These are phyloP conservation scores for Crocidura indochinensis DNA, from an alignment of 2,797 vertebrate genomes.

Conservation along the genomic window DNA sequence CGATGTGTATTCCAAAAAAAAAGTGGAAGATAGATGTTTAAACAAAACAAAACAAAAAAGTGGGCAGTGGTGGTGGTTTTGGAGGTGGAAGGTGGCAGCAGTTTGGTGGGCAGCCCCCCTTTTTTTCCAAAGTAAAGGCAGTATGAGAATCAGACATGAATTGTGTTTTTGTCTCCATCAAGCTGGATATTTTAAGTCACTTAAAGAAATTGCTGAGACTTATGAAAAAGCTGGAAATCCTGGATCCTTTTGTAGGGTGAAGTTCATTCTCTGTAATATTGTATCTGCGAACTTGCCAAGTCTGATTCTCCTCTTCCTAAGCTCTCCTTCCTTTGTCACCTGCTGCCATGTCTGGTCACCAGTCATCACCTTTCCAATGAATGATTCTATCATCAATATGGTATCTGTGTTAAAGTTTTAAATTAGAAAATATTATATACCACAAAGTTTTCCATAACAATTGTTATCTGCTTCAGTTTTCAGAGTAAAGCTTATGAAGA, in stretches of 20 bases:
- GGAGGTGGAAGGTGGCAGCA: neutral
- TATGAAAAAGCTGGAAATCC: slow-evolving; percentile 11
- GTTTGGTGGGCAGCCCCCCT: neutral
- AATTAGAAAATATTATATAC: slow-evolving; percentile 48
- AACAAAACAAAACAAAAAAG: neutral
- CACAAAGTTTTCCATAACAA: slow-evolving; percentile 48
- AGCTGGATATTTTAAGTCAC: slow-evolving; percentile 39
- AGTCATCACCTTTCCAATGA: slow-evolving; percentile 25
- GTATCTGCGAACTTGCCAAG: slow-evolving; percentile 41
- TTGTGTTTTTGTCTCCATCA: slow-evolving; percentile 51
- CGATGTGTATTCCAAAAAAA: slow-evolving; percentile 57
- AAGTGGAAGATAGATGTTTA: slow-evolving; percentile 21
- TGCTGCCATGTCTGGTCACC: neutral
- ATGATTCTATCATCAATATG: slow-evolving; percentile 52
- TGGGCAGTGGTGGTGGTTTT: neutral
- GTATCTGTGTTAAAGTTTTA: slow-evolving; percentile 53
- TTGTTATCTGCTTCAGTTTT: slow-evolving; percentile 26
- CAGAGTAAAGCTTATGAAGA: slow-evolving; percentile 45
- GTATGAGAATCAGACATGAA: slow-evolving; percentile 38
- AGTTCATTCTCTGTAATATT: slow-evolving; percentile 7
- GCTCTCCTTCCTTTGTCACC: slow-evolving; percentile 1
- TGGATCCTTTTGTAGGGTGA: slow-evolving; percentile 29
- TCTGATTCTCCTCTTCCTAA: slow-evolving; percentile 14
- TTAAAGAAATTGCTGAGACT: slow-evolving; percentile 47
- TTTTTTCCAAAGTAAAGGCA: slow-evolving; percentile 18